Evolutionary conservation across 2,113 vertebrate species (phyloP).

Genomic region (Grantiella picta): DNA sequence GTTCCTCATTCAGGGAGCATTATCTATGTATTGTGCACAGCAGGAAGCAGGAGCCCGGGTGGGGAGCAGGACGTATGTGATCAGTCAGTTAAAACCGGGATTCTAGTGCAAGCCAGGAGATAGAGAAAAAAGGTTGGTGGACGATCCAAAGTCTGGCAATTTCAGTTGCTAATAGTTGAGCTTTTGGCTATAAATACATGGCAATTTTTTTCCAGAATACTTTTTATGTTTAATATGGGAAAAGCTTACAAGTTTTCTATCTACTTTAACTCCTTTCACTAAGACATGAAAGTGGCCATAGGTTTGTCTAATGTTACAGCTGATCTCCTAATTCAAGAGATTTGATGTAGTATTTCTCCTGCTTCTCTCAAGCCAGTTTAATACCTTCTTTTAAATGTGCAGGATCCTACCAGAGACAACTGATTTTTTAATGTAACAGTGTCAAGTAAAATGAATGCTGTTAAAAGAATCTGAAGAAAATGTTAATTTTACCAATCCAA

Average conservation of each 20-base stretch:
- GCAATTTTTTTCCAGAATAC: background rate
- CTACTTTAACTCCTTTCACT: background rate
- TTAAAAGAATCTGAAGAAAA: background rate
- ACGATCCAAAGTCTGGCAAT: background rate
- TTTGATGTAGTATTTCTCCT: background rate
- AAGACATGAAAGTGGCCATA: background rate
- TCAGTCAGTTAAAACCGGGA: background rate
- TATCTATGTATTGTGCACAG: background rate
- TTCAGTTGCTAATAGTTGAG: background rate
- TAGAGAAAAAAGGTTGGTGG: background rate
- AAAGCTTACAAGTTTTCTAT: background rate
- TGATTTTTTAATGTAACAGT: background rate
- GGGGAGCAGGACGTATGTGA: fast-evolving
- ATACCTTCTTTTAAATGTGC: background rate
- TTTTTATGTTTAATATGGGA: background rate
- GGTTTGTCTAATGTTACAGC: background rate
- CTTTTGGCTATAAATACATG: background rate
- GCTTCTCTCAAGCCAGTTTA: background rate
- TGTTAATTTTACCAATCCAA: background rate
- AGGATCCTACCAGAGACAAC: background rate
- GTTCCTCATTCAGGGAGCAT: background rate
- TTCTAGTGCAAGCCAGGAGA: background rate
- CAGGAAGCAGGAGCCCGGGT: background rate
- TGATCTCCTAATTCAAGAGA: background rate
- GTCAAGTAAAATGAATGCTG: background rate